Percentiles rank a stretch among this genome's conserved stretches.
phyloP scores from a whole-genome alignment of 2,888 invertebrate species.

The Microplitis deprimator region DNA sequence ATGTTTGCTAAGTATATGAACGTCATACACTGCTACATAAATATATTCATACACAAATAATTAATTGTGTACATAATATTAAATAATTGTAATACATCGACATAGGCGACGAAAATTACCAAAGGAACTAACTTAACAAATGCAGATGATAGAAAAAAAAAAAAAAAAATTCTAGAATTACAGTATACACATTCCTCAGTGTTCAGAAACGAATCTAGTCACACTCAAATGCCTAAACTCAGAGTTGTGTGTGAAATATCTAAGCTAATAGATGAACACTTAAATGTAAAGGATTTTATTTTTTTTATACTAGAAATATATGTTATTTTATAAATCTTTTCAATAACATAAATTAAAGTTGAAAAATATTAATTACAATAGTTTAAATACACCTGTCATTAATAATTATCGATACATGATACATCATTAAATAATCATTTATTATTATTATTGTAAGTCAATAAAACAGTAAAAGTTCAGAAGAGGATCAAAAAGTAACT shows the following conservation, averaged over 20 bases:
- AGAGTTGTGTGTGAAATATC: slow-evolving; percentile 46
- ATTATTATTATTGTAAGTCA: too few relatives aligned
- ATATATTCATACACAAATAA: neutral
- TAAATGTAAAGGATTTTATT: slow-evolving; percentile 45
- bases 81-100: slow-evolving; percentile 30
- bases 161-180: neutral
- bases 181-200: slow-evolving; percentile 44
- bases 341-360: neutral
- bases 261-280: slow-evolving; percentile 46
- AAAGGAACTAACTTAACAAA: neutral
- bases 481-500: too few relatives aligned
- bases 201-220: slow-evolving; percentile 50
- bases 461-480: neutral
- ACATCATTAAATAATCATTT: neutral
- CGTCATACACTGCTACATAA: neutral
- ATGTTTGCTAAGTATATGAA: slow-evolving; percentile 5
- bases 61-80: neutral
- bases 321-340: slow-evolving; percentile 14
- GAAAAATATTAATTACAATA: neutral
- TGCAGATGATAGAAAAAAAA: neutral
- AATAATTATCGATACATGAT: neutral
- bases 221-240: slow-evolving; percentile 48
- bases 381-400: neutral
- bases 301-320: slow-evolving; percentile 44
- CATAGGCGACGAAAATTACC: slow-evolving; percentile 29